Evolutionary conservation across 2,888 invertebrate species (phyloP).

Genomic region (Venustoraphidia nigricollis): DNA sequence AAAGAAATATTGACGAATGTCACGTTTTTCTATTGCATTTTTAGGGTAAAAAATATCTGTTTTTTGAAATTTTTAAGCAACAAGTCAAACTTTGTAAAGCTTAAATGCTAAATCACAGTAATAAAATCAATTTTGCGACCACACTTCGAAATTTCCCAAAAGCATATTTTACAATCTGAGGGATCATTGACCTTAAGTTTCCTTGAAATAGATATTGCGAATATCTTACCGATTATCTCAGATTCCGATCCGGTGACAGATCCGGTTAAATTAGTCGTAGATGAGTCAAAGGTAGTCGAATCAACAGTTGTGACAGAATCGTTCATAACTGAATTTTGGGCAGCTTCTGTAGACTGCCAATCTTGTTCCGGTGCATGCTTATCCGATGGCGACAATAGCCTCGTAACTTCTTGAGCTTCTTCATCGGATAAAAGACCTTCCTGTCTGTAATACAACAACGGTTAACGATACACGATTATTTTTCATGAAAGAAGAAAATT

Average conservation of each 20-base stretch:
- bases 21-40: no score
- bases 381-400: conserved; percentile 52
- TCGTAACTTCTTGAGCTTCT: conserved; percentile 78
- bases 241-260: conserved; percentile 18
- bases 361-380: conserved; percentile 28
- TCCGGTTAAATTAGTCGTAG: conserved; percentile 11
- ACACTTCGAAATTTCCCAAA: no score
- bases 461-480: background rate
- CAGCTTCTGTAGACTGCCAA: conserved; percentile 37
- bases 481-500: background rate
- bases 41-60: no score
- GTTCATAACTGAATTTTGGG: conserved; percentile 26
- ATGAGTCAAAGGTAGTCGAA: conserved; percentile 21
- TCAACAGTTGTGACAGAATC: conserved; percentile 30
- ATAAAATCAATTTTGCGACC: no score
- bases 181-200: no score
- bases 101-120: no score
- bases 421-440: conserved; percentile 73
- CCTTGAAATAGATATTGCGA: no score
- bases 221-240: conserved; percentile 10
- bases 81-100: no score
- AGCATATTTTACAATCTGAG: no score
- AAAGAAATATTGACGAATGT: no score
- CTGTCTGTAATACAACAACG: conserved; percentile 35
- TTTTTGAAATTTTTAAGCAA: no score